Conservation (phyloP, 2,888 invertebrate species). For the Chrysolina oricalcia region DNA sequence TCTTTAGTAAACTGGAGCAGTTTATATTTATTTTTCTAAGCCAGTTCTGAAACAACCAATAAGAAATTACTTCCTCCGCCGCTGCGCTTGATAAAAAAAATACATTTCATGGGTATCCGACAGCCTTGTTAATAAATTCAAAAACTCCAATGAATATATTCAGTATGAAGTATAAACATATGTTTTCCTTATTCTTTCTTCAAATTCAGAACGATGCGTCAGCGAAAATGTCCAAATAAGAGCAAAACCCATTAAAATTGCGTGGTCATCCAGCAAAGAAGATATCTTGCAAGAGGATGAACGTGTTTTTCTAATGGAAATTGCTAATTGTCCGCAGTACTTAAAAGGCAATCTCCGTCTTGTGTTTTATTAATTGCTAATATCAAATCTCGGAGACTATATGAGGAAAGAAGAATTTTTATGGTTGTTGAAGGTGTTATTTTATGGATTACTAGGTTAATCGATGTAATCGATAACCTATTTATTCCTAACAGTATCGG, state of each 20-base stretch:
- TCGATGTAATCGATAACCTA: neutral
- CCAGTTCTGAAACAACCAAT: no score
- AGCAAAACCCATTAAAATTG: slow-evolving; percentile 3
- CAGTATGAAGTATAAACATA: neutral
- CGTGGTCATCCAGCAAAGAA: neutral
- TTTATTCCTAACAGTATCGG: neutral
- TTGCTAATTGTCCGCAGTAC: neutral
- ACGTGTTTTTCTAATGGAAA: neutral
- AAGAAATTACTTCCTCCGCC: no score
- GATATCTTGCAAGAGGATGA: neutral
- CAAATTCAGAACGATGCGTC: slow-evolving; percentile 14
- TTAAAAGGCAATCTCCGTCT: neutral
- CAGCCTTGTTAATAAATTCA: neutral
- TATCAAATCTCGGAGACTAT: neutral
- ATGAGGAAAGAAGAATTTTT: neutral
- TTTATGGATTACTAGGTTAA: slow-evolving; percentile 8
- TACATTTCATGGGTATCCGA: no score
- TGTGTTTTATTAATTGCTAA: neutral
- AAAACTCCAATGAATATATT: neutral
- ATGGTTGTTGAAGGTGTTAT: neutral
- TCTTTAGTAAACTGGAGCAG: no score
- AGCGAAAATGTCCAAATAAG: neutral
- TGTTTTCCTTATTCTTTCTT: neutral
- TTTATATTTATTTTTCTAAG: no score
- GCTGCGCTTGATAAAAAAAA: no score